phyloP scores from a whole-genome alignment of 1,140 invertebrate genomes.

The Uloborus diversus region DNA sequence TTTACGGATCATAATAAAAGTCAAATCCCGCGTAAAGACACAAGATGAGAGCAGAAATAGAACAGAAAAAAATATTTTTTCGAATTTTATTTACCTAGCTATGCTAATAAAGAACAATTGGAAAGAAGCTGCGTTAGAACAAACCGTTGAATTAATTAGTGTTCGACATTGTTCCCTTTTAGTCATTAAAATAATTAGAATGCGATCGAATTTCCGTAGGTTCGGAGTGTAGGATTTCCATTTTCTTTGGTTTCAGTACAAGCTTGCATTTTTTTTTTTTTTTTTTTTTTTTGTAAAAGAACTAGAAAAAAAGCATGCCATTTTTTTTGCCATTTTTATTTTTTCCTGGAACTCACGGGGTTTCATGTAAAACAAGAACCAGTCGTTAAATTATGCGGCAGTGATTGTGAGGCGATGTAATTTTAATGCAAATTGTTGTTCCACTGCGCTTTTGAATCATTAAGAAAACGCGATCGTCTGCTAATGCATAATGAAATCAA shows the following conservation, averaged over 20 bases:
- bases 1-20: not conserved
- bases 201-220: conserved; percentile 36
- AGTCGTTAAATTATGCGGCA: conserved; percentile 38
- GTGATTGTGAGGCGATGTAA: conserved; percentile 29
- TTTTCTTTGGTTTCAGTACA: conserved; percentile 12
- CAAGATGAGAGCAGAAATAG: not conserved
- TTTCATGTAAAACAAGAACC: conserved; percentile 16
- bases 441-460: conserved; percentile 27
- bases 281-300: conserved; percentile 26
- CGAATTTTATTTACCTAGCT: conserved; percentile 15
- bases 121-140: not conserved
- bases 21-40: not conserved
- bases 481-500: conserved; percentile 37
- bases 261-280: not conserved
- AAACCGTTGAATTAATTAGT: conserved; percentile 45
- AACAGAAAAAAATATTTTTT: not conserved
- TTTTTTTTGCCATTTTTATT: conserved; percentile 36
- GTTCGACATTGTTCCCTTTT: conserved; percentile 36
- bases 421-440: conserved; percentile 54
- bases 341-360: not conserved
- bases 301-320: too few relatives aligned
- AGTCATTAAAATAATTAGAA: conserved; percentile 51
- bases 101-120: conserved; percentile 6
- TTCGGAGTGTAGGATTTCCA: not conserved
- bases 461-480: conserved; percentile 37